Evolutionary conservation across 2,888 invertebrate genomes (phyloP).

Genomic region (Epicampocera succincta): DNA sequence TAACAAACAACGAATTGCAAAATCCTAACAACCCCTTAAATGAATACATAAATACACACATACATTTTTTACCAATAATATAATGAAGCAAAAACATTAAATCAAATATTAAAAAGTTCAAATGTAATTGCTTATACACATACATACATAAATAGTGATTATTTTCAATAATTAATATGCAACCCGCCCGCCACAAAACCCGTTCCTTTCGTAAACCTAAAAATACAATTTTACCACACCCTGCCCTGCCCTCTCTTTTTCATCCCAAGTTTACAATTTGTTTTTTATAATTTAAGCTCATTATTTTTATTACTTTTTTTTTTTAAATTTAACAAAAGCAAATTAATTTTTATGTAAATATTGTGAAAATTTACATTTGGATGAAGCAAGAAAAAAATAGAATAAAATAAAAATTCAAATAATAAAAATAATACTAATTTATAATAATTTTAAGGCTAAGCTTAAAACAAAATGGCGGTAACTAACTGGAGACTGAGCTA

Average conservation of each 20-base stretch:
- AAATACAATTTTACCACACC: conserved; percentile 9
- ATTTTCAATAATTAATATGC: conserved; percentile 12
- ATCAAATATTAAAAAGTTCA: conserved; percentile 58
- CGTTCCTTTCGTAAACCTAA: neutral
- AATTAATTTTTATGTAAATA: conserved; percentile 64
- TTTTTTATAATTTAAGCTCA: conserved; percentile 30
- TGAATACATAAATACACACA: neutral
- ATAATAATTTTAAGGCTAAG: conserved; percentile 50
- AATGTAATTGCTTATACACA: conserved; percentile 40
- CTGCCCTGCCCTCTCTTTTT: neutral
- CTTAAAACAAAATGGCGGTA: conserved; percentile 75
- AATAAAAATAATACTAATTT: conserved; percentile 64
- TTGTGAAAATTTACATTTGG: conserved; percentile 70
- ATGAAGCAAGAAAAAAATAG: conserved; percentile 49
- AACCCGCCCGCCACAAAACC: neutral
- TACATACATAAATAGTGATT: conserved; percentile 1
- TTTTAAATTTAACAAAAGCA: conserved; percentile 31
- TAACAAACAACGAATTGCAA: conserved; percentile 55
- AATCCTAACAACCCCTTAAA: conserved; percentile 32
- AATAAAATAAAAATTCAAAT: too few species aligned
- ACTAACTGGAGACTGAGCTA: conserved; percentile 81
- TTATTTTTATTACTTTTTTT: conserved; percentile 13
- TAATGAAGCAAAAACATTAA: conserved; percentile 44
- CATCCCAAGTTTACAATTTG: conserved; percentile 28
- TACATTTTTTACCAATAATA: neutral